These are phyloP conservation scores for Buathra laborator DNA, from an alignment of 2,888 invertebrate species.

Conservation along the genomic window DNA sequence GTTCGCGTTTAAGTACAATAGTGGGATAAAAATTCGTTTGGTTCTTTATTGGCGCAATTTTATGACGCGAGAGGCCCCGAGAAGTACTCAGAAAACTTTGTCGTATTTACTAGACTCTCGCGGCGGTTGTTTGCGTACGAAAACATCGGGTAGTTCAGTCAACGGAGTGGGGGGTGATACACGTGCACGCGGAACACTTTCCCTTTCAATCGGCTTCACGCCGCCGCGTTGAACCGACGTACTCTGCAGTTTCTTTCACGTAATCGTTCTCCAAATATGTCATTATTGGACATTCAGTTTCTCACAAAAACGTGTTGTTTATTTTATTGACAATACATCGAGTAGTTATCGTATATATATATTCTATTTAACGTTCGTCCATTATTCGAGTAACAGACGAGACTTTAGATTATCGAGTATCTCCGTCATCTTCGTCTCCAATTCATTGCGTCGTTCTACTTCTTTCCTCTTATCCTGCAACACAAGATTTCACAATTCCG, in stretches of 20 bases:
- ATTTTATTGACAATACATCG: constrained; percentile 1
- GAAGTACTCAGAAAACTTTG: not conserved
- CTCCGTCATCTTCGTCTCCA: constrained; percentile 78
- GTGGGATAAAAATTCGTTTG: not conserved
- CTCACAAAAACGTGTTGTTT: not conserved
- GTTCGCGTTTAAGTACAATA: not conserved
- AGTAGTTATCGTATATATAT: not conserved
- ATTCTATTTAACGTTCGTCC: not conserved
- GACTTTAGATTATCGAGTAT: constrained; percentile 79
- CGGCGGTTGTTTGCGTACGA: not conserved
- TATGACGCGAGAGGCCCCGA: too few species aligned
- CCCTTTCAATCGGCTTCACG: not conserved
- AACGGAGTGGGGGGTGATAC: not conserved
- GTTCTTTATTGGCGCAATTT: too few species aligned
- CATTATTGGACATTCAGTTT: not conserved
- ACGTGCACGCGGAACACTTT: not conserved
- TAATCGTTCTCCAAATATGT: not conserved
- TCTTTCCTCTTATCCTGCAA: constrained; percentile 77
- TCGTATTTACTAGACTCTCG: not conserved
- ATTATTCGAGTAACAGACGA: constrained; percentile 78
- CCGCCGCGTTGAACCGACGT: not conserved
- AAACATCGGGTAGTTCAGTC: not conserved
- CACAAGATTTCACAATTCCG: constrained; percentile 36
- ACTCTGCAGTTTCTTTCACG: too few species aligned
- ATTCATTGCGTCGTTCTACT: constrained; percentile 72